Base-by-base conservation (phyloP, 2,797 vertebrate species). In the Gambusia yucatana region DNA sequence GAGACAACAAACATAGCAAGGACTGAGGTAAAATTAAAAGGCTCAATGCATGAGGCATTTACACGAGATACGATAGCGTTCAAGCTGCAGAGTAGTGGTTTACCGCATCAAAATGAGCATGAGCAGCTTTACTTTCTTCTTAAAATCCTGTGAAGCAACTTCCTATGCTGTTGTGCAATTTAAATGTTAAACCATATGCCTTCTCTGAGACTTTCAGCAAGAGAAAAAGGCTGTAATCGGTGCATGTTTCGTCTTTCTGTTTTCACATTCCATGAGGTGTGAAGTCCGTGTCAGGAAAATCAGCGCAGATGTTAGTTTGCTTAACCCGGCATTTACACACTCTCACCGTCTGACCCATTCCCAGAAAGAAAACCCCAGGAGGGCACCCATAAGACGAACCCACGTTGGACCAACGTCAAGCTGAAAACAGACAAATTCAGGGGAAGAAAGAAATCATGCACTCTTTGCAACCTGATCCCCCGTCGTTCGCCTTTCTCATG, bases 401-500 rank as follows among this genome's bases (percentile, higher is more conserved):
- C 83, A 78, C 79, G 80, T 46, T 80, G 85, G 86, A 85, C 77
- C 71, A 50, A 81, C 81, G 81, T 86, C 82, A 82, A 47, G 0
- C 80, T 74, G 46, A 86, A 87, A 85, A 89, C 79, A 44, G 48
- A 47, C 44, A 78, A 65, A 73, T 71, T 72, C 47, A 75, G 72
- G 65, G 3, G 30, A 39, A 39, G n/a, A 70, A 36, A 36, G 65
- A 67, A 80, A 80, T 81, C 71, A 85, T 87, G 85, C 61, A 76
- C 81, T 10, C 77, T 43, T 82, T 82, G 86, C 84, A 93, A 91
- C 83, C 79, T 47, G 88, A 90, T 91, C 88, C 3, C 77, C 79
- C 6, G 57, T 70, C 79, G 76, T 57, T 84, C 78, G 61, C 76
- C 82, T 85, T 92, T 92, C 91, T 91, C 91, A 91, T 87, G 86